phyloP scores from a whole-genome alignment of 2,888 invertebrate species.

The Isotomurus palustris region DNA sequence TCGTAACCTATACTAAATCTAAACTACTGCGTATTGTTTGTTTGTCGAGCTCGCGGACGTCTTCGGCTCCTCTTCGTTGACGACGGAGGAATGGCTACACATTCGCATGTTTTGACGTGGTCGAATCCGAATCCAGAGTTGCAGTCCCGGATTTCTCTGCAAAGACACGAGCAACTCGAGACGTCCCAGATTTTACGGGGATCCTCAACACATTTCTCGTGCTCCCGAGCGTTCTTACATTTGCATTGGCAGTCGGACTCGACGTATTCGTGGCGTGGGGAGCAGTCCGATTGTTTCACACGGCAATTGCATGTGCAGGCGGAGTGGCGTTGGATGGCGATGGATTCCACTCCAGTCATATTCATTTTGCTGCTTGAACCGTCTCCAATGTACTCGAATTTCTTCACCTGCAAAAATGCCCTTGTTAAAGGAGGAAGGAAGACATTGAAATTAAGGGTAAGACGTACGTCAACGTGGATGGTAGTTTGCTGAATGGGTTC shows the following conservation, averaged over 20 bases:
- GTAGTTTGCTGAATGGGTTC: conserved; percentile 15
- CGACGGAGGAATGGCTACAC: not conserved
- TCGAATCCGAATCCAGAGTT: conserved; percentile 19
- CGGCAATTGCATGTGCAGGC: conserved; percentile 24
- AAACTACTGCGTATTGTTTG: too few species aligned
- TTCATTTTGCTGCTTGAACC: conserved; percentile 5
- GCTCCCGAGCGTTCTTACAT: conserved; percentile 18
- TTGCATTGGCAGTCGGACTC: conserved; percentile 21
- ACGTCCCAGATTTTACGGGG: conserved; percentile 24
- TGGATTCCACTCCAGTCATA: conserved; percentile 7
- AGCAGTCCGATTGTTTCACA: conserved; percentile 29
- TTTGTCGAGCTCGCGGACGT: too few species aligned
- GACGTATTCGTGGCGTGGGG: conserved; percentile 13
- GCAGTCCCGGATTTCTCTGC: conserved; percentile 26
- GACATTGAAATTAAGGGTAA: not conserved
- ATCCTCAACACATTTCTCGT: conserved; percentile 9
- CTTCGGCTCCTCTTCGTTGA: not conserved
- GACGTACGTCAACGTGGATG: conserved; percentile 19
- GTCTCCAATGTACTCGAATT: conserved; percentile 16
- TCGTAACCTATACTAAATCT: too few species aligned
- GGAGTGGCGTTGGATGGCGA: conserved; percentile 12
- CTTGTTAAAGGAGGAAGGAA: not conserved
- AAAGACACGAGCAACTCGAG: conserved; percentile 20
- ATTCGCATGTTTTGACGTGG: conserved; percentile 20
- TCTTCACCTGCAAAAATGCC: conserved; percentile 11